Percentiles rank a stretch among this genome's conserved stretches.
phyloP scores from a whole-genome alignment of 1,140 invertebrate species.

The Formica selysi region DNA sequence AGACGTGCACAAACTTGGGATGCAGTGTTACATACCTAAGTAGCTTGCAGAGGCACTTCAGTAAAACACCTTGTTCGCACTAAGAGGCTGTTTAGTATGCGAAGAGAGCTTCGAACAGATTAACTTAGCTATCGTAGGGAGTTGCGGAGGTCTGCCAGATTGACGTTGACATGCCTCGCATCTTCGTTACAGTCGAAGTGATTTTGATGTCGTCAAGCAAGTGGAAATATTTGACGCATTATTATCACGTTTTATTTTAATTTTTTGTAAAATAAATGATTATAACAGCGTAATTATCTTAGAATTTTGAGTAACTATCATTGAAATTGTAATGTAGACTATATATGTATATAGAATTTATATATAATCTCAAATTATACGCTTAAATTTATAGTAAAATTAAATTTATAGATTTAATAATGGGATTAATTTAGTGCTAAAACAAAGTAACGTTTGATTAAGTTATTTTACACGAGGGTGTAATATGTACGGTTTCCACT shows the following conservation, averaged over 20 bases:
- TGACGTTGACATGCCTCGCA: conserved; percentile 68
- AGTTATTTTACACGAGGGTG: conserved; percentile 23
- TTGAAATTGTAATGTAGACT: background rate
- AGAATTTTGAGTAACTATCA: background rate
- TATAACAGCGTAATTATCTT: background rate
- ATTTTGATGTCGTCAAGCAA: conserved; percentile 51
- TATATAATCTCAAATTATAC: background rate
- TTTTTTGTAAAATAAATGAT: background rate
- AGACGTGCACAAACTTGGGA: conserved; percentile 70
- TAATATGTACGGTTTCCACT: conserved; percentile 17
- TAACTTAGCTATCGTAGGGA: conserved; percentile 71
- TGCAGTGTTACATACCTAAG: conserved; percentile 74
- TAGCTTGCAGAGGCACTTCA: conserved; percentile 73
- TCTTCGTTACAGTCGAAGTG: conserved; percentile 68
- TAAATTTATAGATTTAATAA: conserved; percentile 3
- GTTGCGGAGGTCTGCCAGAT: conserved; percentile 60
- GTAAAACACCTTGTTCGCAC: conserved; percentile 75
- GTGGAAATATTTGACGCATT: background rate
- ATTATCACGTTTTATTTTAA: background rate
- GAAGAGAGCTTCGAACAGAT: conserved; percentile 74
- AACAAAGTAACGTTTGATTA: conserved; percentile 30
- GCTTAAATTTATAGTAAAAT: background rate
- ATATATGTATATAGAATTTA: background rate
- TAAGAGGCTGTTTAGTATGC: conserved; percentile 76
- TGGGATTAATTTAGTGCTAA: background rate